These are phyloP conservation scores for Paramuricea clavata DNA, from an alignment of 92 coral and sea anemone species.

Conservation along the genomic window DNA sequence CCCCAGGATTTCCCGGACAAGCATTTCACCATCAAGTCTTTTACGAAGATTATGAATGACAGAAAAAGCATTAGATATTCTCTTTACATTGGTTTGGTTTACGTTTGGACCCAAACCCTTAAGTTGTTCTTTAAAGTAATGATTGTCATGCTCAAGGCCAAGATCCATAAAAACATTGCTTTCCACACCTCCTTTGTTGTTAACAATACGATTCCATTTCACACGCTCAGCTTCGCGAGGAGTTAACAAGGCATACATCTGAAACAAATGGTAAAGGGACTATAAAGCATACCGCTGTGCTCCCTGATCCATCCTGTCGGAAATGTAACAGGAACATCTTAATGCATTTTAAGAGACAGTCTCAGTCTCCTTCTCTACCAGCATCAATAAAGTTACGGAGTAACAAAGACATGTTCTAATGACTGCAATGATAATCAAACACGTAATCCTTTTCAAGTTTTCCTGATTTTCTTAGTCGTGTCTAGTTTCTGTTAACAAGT, in stretches of 20 bases:
- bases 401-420: conserved; percentile 67
- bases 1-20: conserved; percentile 33
- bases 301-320: conserved; percentile 63
- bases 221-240: conserved; percentile 62
- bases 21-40: conserved; percentile 34
- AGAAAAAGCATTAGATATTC: conserved; percentile 62
- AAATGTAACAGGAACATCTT: conserved; percentile 66
- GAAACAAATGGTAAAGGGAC: conserved; percentile 56
- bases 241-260: conserved; percentile 42
- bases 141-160: conserved; percentile 70
- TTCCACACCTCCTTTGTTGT: conserved; percentile 59
- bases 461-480: no score
- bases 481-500: no score
- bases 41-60: conserved; percentile 12
- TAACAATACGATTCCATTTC: conserved; percentile 66
- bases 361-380: conserved; percentile 67
- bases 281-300: conserved; percentile 52
- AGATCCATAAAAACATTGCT: conserved; percentile 61
- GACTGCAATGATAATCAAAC: conserved; percentile 65
- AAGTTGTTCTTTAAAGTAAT: conserved; percentile 53
- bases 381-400: conserved; percentile 67
- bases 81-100: conserved; percentile 39
- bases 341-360: conserved; percentile 47
- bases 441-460: conserved; percentile 59
- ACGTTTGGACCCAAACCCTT: conserved; percentile 68